phyloP scores from a whole-genome alignment of 2,888 invertebrate species.

The Amblyteles armatorius region DNA sequence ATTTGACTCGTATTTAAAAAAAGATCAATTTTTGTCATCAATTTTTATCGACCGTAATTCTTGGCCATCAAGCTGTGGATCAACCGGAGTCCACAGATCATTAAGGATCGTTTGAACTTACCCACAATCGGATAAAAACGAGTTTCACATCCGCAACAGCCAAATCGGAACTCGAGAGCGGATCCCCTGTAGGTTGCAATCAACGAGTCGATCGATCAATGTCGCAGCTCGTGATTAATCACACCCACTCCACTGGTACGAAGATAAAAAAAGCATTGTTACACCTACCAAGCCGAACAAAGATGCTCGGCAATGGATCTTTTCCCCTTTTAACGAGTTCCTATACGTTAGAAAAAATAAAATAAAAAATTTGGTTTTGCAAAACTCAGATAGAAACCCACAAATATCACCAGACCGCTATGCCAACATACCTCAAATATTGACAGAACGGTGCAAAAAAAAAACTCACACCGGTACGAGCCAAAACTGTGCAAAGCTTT shows the following conservation, averaged over 20 bases:
- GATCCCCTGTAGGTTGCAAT: slow-evolving; percentile 16
- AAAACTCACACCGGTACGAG: not conserved
- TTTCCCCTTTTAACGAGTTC: not conserved
- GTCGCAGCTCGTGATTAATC: slow-evolving; percentile 38
- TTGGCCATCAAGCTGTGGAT: not conserved
- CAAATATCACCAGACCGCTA: not conserved
- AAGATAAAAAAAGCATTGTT: slow-evolving; percentile 45
- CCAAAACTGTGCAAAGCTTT: not conserved
- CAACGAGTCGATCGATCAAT: slow-evolving; percentile 48
- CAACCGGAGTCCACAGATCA: slow-evolving; percentile 1
- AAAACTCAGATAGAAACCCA: not conserved
- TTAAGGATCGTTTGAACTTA: slow-evolving; percentile 10
- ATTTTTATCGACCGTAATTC: not conserved
- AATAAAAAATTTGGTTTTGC: not conserved
- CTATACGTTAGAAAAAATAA: not conserved
- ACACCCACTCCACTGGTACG: slow-evolving; percentile 14
- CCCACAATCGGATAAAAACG: slow-evolving; percentile 24
- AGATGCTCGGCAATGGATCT: slow-evolving; percentile 8
- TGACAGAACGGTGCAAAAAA: not conserved
- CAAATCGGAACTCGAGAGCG: slow-evolving; percentile 26
- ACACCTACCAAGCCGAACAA: slow-evolving; percentile 13
- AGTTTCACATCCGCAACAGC: slow-evolving; percentile 14
- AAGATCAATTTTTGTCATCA: not conserved
- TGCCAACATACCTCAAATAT: not conserved
- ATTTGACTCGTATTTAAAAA: not conserved